A percentile compares a stretch with the other conserved stretches of the same genome.
These are phyloP conservation scores for Leuctra nigra DNA, from an alignment of 2,888 invertebrate genomes.

Conservation along the genomic window DNA sequence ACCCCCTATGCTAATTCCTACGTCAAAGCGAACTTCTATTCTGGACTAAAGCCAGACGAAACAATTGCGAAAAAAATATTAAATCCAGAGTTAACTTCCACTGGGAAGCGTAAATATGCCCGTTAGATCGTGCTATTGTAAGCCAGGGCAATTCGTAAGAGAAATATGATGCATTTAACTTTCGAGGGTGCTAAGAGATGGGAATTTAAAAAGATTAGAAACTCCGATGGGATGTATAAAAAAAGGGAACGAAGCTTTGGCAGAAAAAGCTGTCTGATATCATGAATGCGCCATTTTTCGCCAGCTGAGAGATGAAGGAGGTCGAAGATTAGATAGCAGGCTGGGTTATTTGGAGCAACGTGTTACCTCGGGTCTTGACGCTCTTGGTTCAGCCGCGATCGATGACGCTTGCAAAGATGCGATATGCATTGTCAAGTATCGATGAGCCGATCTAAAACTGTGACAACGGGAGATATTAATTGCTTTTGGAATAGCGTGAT, in stretches of 20 bases:
- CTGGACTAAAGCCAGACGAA: slow-evolving; percentile 18
- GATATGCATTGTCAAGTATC: too few relatives aligned
- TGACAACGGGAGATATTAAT: too few relatives aligned
- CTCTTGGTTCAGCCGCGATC: not conserved
- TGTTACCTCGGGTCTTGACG: not conserved
- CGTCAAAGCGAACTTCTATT: slow-evolving; percentile 7
- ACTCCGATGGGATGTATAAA: slow-evolving; percentile 17
- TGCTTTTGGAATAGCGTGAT: too few relatives aligned
- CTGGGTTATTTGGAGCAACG: slow-evolving; percentile 13
- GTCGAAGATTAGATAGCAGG: slow-evolving; percentile 18
- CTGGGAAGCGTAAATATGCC: not conserved
- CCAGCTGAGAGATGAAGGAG: slow-evolving; percentile 13
- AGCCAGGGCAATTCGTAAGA: slow-evolving; percentile 11
- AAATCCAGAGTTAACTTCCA: not conserved
- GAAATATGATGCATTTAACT: slow-evolving; percentile 14
- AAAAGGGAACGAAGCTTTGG: not conserved
- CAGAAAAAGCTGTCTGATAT: slow-evolving; percentile 5
- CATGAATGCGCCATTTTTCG: slow-evolving; percentile 18
- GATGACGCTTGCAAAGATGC: not conserved
- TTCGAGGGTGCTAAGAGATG: slow-evolving; percentile 9
- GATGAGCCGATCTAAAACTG: too few relatives aligned
- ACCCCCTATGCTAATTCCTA: slow-evolving; percentile 4
- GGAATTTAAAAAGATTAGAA: slow-evolving; percentile 19
- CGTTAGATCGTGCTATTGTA: not conserved
- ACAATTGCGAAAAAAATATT: slow-evolving; percentile 10